These are phyloP conservation scores for Erethizon dorsatum DNA, from an alignment of 2,797 vertebrate genomes.

Conservation along the genomic window DNA sequence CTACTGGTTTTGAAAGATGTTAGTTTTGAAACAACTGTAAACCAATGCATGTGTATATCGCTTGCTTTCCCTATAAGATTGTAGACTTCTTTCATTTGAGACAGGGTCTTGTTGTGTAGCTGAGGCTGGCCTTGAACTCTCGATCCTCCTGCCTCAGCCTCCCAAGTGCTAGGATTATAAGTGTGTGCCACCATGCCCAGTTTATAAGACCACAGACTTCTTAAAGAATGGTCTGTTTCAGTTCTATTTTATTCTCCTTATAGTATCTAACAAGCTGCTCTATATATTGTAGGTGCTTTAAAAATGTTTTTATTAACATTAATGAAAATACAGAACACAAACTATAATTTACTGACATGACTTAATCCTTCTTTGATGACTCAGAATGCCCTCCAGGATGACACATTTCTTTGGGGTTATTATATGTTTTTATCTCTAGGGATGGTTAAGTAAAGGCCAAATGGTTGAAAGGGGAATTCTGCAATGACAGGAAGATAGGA, in stretches of 20 bases:
- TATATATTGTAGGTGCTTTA: conserved; percentile 1
- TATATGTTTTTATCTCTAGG: conserved; percentile 20
- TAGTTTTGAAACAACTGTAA: conserved; percentile 65
- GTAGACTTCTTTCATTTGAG: background rate
- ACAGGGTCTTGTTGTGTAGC: background rate
- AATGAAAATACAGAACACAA: conserved; percentile 68
- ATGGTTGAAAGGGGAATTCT: conserved; percentile 57
- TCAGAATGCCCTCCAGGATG: conserved; percentile 15
- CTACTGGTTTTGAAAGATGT: background rate
- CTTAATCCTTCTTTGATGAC: conserved; percentile 34
- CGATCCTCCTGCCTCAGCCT: background rate
- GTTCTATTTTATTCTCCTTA: conserved; percentile 41
- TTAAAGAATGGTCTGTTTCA: background rate
- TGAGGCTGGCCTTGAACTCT: background rate
- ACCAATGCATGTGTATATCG: background rate
- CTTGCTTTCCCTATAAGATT: background rate
- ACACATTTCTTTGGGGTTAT: conserved; percentile 30
- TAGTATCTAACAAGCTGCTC: background rate
- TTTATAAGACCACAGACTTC: background rate
- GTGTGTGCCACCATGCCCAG: background rate
- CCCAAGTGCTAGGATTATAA: background rate
- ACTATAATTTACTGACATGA: conserved; percentile 42
- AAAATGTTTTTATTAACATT: conserved; percentile 46
- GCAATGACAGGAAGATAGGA: conserved; percentile 33
- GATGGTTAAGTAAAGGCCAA: conserved; percentile 1